Conservation (phyloP, 2,888 invertebrate species). For the Halocaridina rubra region DNA sequence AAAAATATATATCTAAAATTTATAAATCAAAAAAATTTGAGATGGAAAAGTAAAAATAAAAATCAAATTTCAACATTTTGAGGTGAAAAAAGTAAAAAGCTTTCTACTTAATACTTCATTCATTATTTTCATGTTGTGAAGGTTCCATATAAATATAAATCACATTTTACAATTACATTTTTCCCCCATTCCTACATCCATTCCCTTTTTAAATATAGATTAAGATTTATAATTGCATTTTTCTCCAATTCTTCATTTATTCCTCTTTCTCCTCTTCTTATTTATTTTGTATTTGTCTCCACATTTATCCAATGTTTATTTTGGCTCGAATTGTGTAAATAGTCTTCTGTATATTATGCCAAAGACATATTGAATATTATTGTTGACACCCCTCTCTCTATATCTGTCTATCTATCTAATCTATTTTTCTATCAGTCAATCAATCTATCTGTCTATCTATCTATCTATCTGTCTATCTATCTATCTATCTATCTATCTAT, state of each 20-base stretch:
- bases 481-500: not conserved
- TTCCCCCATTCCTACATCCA: not conserved
- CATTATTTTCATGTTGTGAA: too few relatives aligned
- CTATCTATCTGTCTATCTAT: not conserved
- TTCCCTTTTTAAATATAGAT: not conserved
- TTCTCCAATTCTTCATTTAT: not conserved
- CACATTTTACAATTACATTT: not conserved
- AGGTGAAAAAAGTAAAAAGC: too few relatives aligned
- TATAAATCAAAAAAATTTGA: too few relatives aligned
- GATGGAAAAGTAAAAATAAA: too few relatives aligned
- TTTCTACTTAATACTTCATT: too few relatives aligned
- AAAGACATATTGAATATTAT: not conserved
- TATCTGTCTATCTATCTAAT: not conserved
- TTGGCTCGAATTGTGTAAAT: slow-evolving; percentile 12
- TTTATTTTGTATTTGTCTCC: too few relatives aligned
- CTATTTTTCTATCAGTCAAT: too few relatives aligned
- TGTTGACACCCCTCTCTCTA: not conserved
- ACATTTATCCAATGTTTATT: too few relatives aligned
- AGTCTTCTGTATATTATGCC: slow-evolving; percentile 12
- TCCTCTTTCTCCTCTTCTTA: too few relatives aligned
- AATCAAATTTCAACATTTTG: too few relatives aligned
- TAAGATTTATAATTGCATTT: not conserved
- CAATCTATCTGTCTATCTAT: not conserved
- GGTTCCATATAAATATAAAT: not conserved
- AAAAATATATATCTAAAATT: not conserved